These are phyloP conservation scores for silkworm (Bombyx mori) DNA, from an alignment of 1,140 invertebrate genomes.

Conservation along the genomic window DNA sequence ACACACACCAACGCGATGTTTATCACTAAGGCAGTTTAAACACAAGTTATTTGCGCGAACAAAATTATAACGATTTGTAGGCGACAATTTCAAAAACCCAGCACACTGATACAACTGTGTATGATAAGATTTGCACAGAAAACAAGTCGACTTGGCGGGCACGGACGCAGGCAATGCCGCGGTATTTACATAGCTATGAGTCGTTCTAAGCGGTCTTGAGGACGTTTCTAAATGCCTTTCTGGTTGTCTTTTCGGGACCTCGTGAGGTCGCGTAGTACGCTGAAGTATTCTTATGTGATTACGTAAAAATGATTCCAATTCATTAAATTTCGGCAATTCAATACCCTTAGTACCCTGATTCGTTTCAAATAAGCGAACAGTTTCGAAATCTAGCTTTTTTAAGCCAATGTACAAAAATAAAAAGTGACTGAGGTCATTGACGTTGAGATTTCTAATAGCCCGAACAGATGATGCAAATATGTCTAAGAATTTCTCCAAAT, in stretches of 20 bases:
- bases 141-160: not conserved
- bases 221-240: not conserved
- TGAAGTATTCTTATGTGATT: not conserved
- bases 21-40: not conserved
- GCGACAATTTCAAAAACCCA: not conserved
- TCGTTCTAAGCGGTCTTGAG: not conserved
- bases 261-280: not conserved
- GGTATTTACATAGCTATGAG: not conserved
- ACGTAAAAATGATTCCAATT: not conserved
- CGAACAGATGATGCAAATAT: constrained; percentile 2
- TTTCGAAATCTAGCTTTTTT: not conserved
- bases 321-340: not conserved
- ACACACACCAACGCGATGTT: constrained; percentile 52
- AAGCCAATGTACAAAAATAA: not conserved
- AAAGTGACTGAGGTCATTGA: not conserved
- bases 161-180: not conserved
- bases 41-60: not conserved
- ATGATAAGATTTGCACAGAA: not conserved
- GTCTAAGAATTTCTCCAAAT: not conserved
- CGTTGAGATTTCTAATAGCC: not conserved
- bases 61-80: not conserved
- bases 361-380: constrained; percentile 1
- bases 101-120: not conserved
- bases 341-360: not conserved
- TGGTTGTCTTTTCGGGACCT: not conserved